phyloP scores from a whole-genome alignment of 2,113 vertebrate species.

The Callocephalon fimbriatum region DNA sequence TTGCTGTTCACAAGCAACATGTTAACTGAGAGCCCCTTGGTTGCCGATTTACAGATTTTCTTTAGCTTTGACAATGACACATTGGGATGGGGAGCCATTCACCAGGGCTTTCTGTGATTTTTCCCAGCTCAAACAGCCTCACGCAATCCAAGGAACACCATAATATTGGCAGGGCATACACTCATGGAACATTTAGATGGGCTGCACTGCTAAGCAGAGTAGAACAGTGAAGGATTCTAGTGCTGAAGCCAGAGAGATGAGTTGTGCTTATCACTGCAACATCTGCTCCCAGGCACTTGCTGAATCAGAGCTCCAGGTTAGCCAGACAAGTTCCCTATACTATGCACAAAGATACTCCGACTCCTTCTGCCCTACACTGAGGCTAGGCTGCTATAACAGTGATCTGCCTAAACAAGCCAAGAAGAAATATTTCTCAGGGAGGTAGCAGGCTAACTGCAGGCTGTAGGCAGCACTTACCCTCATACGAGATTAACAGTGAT shows the following conservation, averaged over 20 bases:
- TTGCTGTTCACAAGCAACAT: neutral
- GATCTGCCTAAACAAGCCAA: neutral
- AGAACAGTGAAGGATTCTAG: neutral
- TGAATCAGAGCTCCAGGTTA: neutral
- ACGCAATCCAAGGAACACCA: neutral
- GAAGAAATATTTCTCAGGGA: neutral
- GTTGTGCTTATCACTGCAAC: neutral
- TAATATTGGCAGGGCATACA: neutral
- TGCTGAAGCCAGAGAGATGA: neutral
- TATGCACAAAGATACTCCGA: neutral
- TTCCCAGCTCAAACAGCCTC: neutral
- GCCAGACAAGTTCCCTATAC: neutral
- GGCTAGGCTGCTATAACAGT: neutral
- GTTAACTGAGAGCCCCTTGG: neutral
- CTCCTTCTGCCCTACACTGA: neutral
- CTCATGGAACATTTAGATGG: neutral
- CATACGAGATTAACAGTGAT: neutral
- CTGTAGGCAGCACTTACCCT: neutral
- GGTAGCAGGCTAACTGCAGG: neutral
- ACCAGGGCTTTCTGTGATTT: neutral
- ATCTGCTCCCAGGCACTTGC: slow-evolving; percentile 6
- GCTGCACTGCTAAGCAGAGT: neutral
- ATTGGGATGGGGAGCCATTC: neutral
- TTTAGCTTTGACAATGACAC: neutral
- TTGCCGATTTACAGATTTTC: neutral